Conservation (phyloP, 2,113 vertebrate species). For the Solenodon paradoxus region DNA sequence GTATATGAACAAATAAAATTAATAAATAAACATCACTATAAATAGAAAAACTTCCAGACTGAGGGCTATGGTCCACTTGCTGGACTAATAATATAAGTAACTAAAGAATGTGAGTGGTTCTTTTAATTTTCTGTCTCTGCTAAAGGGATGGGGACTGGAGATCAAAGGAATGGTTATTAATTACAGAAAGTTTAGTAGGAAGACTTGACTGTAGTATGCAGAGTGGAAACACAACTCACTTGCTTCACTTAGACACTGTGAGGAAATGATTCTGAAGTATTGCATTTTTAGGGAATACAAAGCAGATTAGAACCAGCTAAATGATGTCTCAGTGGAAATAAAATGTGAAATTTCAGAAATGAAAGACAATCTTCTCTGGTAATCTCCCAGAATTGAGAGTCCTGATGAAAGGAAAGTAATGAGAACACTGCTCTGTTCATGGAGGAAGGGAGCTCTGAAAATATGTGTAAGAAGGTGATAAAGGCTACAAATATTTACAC, state of each 20-base stretch:
- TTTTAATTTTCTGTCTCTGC: not conserved
- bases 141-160: not conserved
- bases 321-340: not conserved
- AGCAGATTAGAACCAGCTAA: constrained; percentile 2
- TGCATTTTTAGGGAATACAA: not conserved
- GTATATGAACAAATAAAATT: constrained; percentile 9
- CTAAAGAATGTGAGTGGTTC: not conserved
- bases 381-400: not conserved
- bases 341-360: not conserved
- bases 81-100: constrained; percentile 9
- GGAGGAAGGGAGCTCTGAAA: not conserved
- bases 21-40: constrained; percentile 41
- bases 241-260: not conserved
- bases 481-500: not conserved
- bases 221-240: not conserved
- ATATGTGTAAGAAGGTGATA: not conserved
- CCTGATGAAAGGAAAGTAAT: not conserved
- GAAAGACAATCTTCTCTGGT: not conserved
- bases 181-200: not conserved
- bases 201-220: not conserved
- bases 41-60: constrained; percentile 43
- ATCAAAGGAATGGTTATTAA: not conserved
- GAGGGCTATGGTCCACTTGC: not conserved
- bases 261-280: not conserved
- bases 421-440: not conserved